Percentiles rank a stretch among this genome's conserved stretches.
Evolutionary conservation across 2,797 vertebrate genomes (phyloP).

Genomic region (Malacoraja senta): DNA sequence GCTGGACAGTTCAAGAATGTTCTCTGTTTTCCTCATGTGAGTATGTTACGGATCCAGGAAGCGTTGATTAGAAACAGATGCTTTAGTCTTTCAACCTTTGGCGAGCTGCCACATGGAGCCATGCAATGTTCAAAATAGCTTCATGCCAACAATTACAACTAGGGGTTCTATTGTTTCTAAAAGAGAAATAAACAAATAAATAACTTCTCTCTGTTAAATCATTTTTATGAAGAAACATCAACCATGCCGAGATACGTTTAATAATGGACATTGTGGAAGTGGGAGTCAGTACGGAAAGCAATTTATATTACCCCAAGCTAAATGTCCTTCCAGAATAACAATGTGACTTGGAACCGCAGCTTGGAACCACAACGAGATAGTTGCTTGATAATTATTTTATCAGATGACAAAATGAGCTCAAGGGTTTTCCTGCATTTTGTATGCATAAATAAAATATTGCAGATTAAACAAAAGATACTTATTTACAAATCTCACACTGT

Average conservation of each 20-base stretch:
- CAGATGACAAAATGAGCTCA: conserved; percentile 20
- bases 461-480: conserved; percentile 14
- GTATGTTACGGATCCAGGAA: neutral
- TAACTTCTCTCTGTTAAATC: neutral
- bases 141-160: conserved; percentile 15
- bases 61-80: conserved; percentile 21
- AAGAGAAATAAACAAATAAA: conserved; percentile 30
- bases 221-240: neutral
- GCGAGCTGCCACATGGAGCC: neutral
- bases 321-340: neutral
- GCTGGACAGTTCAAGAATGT: conserved; percentile 22
- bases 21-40: conserved; percentile 8
- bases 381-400: conserved; percentile 25
- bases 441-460: neutral
- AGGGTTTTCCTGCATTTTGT: neutral
- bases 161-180: neutral
- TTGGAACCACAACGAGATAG: neutral
- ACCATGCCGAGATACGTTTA: neutral
- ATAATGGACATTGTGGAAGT: neutral
- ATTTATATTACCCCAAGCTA: neutral
- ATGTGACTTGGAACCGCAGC: neutral
- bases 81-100: neutral
- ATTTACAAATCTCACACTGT: neutral
- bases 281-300: neutral
- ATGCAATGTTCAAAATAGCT: conserved; percentile 18